Evolutionary conservation across 1,140 invertebrate genomes (phyloP).

Genomic region (Ceratosolen solmsi): DNA sequence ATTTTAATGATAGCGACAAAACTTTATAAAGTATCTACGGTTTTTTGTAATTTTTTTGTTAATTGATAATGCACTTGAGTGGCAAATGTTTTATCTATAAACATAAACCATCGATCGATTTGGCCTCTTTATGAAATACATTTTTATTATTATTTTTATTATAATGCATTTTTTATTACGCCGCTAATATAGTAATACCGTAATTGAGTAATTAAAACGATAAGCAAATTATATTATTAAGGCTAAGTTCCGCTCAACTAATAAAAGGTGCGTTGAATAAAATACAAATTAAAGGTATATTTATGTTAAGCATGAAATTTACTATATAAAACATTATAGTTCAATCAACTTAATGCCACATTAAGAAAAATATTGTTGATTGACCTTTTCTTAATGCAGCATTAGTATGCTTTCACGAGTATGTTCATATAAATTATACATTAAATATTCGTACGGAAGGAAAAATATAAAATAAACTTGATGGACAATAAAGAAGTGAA

Average conservation of each 20-base stretch:
- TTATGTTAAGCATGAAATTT: neutral
- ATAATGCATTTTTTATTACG: neutral
- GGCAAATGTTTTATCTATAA: neutral
- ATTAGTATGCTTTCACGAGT: no score
- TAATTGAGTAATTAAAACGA: neutral
- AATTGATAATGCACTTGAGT: no score
- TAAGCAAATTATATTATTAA: neutral
- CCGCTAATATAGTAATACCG: neutral
- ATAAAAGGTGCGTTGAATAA: neutral
- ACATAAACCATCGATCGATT: neutral
- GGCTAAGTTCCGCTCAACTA: neutral
- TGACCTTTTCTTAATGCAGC: no score
- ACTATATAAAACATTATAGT: neutral
- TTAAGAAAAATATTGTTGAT: no score
- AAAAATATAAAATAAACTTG: no score
- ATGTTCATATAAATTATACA: no score
- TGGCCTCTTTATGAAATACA: neutral
- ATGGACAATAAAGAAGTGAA: no score
- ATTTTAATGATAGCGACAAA: no score
- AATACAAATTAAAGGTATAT: slow-evolving; percentile 6
- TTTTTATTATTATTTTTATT: neutral
- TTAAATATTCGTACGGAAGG: no score
- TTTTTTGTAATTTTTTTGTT: no score
- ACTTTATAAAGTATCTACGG: no score
- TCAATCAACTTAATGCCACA: neutral